Evolutionary conservation across 2,797 vertebrate species (phyloP).

Genomic region (Muscicapa comitata): DNA sequence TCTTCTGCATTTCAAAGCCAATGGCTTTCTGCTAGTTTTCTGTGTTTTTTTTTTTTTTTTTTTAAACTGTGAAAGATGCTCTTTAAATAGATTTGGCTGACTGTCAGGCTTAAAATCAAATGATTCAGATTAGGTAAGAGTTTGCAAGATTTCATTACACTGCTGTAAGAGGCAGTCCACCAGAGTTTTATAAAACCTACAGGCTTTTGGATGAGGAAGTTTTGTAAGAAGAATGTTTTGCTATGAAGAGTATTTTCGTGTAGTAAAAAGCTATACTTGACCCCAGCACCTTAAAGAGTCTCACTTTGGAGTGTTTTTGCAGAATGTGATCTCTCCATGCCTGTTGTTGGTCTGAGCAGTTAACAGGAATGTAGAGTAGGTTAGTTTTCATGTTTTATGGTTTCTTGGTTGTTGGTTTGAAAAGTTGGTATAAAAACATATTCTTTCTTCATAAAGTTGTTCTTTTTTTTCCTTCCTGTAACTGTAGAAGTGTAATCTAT

Average conservation of each 20-base stretch:
- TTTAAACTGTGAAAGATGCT: not conserved
- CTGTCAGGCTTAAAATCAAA: constrained; percentile 57
- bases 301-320: not conserved
- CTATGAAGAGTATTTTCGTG: not conserved
- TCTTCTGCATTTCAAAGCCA: not conserved
- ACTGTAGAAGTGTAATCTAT: not conserved
- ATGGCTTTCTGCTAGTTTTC: not conserved
- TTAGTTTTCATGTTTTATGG: not conserved
- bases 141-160: constrained; percentile 7
- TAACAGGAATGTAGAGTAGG: not conserved
- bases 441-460: not conserved
- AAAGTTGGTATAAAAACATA: not conserved
- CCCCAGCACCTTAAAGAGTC: not conserved
- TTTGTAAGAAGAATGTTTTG: not conserved
- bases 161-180: not conserved
- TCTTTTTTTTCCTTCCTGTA: not conserved
- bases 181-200: not conserved
- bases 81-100: constrained; percentile 57
- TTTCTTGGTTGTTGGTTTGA: not conserved
- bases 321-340: not conserved
- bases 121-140: constrained; percentile 58
- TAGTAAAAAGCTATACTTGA: not conserved
- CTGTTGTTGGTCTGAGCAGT: not conserved
- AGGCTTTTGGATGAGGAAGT: not conserved
- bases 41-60: not conserved